Evolutionary conservation across 2,888 invertebrate genomes (phyloP).

Genomic region (Microctonus aethiopoides): DNA sequence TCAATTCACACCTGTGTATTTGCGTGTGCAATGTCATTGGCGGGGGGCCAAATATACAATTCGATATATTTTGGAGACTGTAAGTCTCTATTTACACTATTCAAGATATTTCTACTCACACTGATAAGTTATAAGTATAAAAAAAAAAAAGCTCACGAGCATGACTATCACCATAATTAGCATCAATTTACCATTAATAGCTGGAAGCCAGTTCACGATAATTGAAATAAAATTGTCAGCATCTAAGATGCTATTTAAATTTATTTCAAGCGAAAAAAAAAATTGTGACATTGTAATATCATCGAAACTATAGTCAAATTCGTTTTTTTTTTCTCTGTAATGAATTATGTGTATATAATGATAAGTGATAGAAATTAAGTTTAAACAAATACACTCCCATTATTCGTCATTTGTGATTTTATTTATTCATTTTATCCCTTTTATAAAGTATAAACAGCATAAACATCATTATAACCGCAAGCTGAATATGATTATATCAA

Average conservation of each 20-base stretch:
- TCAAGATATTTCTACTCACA: constrained; percentile 40
- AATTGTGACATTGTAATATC: background rate
- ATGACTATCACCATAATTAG: constrained; percentile 37
- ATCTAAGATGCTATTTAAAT: background rate
- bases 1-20: background rate
- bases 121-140: constrained; percentile 39
- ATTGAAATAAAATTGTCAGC: background rate
- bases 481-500: background rate
- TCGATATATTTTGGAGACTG: background rate
- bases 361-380: constrained; percentile 59
- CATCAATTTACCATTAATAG: background rate
- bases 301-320: constrained; percentile 22
- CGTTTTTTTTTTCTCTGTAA: constrained; percentile 52
- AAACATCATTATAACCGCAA: background rate
- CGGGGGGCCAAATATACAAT: background rate
- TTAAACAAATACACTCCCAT: constrained; percentile 61
- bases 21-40: background rate
- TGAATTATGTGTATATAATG: constrained; percentile 64
- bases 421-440: constrained; percentile 3
- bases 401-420: constrained; percentile 47
- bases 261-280: background rate
- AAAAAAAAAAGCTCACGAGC: constrained; percentile 26
- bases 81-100: constrained; percentile 29
- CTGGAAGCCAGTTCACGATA: background rate
- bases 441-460: background rate